These are phyloP conservation scores for Tragopan temminckii DNA, from an alignment of 2,797 vertebrate species.

Conservation along the genomic window DNA sequence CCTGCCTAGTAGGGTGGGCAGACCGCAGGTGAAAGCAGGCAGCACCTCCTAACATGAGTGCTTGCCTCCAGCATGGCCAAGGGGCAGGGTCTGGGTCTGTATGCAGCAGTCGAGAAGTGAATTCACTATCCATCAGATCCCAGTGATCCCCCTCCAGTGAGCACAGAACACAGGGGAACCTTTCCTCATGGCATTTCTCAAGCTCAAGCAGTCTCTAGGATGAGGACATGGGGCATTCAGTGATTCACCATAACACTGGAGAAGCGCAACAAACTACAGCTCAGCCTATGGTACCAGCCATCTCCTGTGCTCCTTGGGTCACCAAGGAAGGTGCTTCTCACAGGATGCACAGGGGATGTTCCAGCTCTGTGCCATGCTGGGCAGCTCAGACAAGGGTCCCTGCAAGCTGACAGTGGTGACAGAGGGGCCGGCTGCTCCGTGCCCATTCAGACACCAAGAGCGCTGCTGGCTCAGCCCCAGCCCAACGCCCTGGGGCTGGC, in stretches of 20 bases:
- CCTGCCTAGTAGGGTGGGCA: background rate
- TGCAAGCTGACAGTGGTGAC: rapidly evolving
- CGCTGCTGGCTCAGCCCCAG: background rate
- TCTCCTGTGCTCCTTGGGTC: rapidly evolving
- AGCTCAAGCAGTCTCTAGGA: background rate
- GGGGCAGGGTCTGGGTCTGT: background rate
- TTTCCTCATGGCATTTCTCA: background rate
- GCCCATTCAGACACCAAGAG: background rate
- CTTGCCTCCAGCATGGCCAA: background rate
- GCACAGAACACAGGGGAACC: background rate
- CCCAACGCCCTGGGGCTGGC: background rate
- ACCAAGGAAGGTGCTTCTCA: background rate
- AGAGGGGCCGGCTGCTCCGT: background rate
- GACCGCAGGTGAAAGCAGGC: background rate
- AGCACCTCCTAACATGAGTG: background rate
- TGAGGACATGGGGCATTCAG: background rate
- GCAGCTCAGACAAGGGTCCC: background rate
- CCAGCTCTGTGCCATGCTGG: background rate
- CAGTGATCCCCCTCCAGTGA: background rate
- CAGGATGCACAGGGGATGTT: background rate
- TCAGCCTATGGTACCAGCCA: background rate
- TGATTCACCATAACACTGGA: background rate
- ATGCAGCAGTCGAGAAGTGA: background rate
- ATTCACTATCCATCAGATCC: background rate
- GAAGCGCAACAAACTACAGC: background rate